Percentiles rank a stretch among this genome's conserved stretches.
These are phyloP conservation scores for Tamandua tetradactyla DNA, from an alignment of 2,797 vertebrate species.

Conservation along the genomic window DNA sequence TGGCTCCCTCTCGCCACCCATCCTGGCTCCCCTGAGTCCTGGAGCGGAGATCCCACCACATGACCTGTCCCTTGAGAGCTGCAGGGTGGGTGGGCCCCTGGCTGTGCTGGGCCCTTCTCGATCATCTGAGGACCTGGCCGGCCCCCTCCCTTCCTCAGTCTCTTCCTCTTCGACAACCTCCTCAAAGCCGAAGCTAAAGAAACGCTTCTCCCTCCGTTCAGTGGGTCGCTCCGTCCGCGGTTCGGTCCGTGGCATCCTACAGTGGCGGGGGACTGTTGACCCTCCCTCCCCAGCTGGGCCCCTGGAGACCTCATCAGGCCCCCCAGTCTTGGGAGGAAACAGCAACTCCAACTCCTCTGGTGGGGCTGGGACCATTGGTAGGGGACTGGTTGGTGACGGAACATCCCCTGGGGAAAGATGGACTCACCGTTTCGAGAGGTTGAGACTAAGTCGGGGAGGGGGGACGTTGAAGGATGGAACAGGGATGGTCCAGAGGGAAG, in stretches of 20 bases:
- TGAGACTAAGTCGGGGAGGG: conserved; percentile 90
- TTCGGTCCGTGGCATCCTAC: conserved; percentile 92
- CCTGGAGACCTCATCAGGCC: conserved; percentile 84
- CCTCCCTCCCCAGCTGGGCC: conserved; percentile 71
- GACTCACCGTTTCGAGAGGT: conserved; percentile 93
- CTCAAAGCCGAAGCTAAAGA: conserved; percentile 92
- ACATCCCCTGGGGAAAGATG: conserved; percentile 92
- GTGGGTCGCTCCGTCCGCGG: conserved; percentile 93
- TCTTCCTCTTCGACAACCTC: conserved; percentile 76
- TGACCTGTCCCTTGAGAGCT: conserved; percentile 81
- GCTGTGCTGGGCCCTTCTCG: conserved; percentile 83
- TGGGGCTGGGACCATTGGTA: conserved; percentile 80
- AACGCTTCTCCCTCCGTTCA: conserved; percentile 92
- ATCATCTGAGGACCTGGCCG: conserved; percentile 84
- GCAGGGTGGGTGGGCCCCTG: conserved; percentile 80
- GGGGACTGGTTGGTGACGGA: conserved; percentile 70
- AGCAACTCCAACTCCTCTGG: conserved; percentile 85
- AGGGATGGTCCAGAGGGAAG: conserved; percentile 81
- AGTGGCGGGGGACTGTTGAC: conserved; percentile 91
- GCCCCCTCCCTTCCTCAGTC: conserved; percentile 76
- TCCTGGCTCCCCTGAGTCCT: conserved; percentile 80
- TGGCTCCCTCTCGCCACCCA: conserved; percentile 77
- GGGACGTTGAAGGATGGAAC: conserved; percentile 79
- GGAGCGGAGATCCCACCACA: conserved; percentile 72
- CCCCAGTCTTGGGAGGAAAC: conserved; percentile 82